Conservation (phyloP, 2,888 invertebrate genomes). For the Caenorhabditis macrosperma region DNA sequence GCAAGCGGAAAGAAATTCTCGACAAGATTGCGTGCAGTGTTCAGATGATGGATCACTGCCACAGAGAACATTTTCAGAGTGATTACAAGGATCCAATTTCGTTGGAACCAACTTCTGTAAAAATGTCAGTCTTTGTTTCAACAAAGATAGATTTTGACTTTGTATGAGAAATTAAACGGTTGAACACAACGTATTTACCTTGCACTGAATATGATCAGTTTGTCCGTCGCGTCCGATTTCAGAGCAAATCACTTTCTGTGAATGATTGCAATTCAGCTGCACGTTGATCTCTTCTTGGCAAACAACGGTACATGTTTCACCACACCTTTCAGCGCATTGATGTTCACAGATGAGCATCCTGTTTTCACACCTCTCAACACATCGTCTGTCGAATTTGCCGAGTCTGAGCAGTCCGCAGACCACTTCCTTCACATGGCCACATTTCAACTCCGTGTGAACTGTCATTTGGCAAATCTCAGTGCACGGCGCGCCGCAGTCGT, state of each 20-base stretch:
- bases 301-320: conserved; percentile 15
- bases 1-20: conserved; percentile 22
- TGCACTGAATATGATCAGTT: conserved; percentile 10
- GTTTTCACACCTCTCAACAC: conserved; percentile 25
- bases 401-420: not conserved
- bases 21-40: conserved; percentile 26
- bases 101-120: conserved; percentile 7
- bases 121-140: not conserved
- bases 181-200: not conserved
- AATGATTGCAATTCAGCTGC: conserved; percentile 7
- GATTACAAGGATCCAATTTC: conserved; percentile 30
- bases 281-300: conserved; percentile 34
- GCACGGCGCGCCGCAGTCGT: conserved; percentile 84
- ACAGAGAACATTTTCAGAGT: conserved; percentile 16
- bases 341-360: conserved; percentile 38
- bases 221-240: not conserved
- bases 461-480: not conserved
- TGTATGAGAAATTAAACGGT: not conserved
- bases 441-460: conserved; percentile 3
- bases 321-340: conserved; percentile 30
- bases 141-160: not conserved
- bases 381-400: not conserved
- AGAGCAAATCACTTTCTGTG: conserved; percentile 23
- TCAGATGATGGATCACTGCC: not conserved
- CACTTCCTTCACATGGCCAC: conserved; percentile 26